Base-by-base conservation (phyloP, 1,140 invertebrate species). In the Eciton burchellii region DNA sequence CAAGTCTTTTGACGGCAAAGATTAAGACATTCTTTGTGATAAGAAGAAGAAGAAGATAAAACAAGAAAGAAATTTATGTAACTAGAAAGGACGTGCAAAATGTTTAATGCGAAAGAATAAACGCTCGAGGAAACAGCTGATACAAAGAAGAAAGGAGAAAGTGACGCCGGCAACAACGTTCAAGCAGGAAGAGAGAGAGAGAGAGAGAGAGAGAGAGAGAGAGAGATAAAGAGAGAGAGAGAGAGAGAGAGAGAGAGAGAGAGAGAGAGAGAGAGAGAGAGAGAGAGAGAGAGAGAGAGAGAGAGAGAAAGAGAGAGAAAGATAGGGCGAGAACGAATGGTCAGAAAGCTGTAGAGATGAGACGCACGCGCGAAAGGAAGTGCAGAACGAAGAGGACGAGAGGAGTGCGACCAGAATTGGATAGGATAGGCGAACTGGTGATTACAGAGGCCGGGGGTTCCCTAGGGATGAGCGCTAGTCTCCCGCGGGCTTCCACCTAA, bases 381-480 rank as follows among this genome's bases (percentile, higher is more conserved):
- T 74, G 59, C 59, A 71, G 54, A 68, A 57, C 56, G 72, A 65
- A 65, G 29, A 76, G 57, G 83, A 66, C 63, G 73, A 84, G 83
- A 85, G 83, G 79, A 87, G 88, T 86, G 88, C 87, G 87, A 90
- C 88, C 89, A 90, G 91, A 91, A 92, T 92, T 91, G 90, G 91
- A 92, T 91, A 90, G 92, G 90, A 92, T 92, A 92, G 91, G 87
- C 90, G 91, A 93, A 90, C 90, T 91, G 91, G 92, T 92, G 92
- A 93, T 93, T 93, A 93, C 91, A 90, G 91, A 93, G 92, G 90
- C 92, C 89, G 89, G 90, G 83, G 86, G 90, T 90, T 92, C 92
- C 90, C 85, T 35, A 47, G 90, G 85, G 92, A 90, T 84, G 84
- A 84, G 88, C 88, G 82, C 81, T 71, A 84, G 85, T 92, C 74